phyloP scores from a whole-genome alignment of 2,113 vertebrate genomes.

The Prietella phreatophila region DNA sequence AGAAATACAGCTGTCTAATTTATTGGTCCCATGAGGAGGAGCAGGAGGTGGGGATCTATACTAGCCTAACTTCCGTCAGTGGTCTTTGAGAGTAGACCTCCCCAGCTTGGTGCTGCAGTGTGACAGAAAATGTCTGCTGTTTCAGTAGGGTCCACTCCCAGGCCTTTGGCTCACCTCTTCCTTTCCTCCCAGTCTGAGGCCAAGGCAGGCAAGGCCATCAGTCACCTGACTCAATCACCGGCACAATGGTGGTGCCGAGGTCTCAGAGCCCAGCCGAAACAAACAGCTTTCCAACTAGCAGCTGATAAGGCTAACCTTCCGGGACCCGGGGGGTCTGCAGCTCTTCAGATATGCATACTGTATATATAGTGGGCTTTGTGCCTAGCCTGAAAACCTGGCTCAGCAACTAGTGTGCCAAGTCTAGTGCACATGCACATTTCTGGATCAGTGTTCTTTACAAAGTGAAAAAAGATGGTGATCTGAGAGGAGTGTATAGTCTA shows the following conservation, averaged over 20 bases:
- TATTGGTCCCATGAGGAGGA: slow-evolving; percentile 71
- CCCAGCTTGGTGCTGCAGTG: slow-evolving; percentile 40
- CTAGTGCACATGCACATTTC: slow-evolving; percentile 14
- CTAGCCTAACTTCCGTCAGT: slow-evolving; percentile 69
- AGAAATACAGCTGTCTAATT: slow-evolving; percentile 75
- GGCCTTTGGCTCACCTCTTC: slow-evolving; percentile 67
- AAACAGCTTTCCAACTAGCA: slow-evolving; percentile 65
- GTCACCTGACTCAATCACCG: slow-evolving; percentile 72
- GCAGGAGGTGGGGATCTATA: slow-evolving; percentile 69
- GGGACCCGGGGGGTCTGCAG: slow-evolving; percentile 62
- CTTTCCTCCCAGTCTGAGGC: slow-evolving; percentile 66
- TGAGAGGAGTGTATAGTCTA: neutral
- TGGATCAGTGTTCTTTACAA: neutral
- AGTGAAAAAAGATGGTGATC: neutral
- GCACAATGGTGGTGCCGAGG: slow-evolving; percentile 72
- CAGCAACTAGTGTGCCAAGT: slow-evolving; percentile 40
- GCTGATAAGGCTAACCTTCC: slow-evolving; percentile 79
- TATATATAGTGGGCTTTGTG: slow-evolving; percentile 47
- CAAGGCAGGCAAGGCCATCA: slow-evolving; percentile 69
- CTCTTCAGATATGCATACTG: slow-evolving; percentile 57
- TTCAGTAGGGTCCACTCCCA: slow-evolving; percentile 49
- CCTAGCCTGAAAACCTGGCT: slow-evolving; percentile 20
- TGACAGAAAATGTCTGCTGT: slow-evolving; percentile 55
- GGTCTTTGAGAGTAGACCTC: slow-evolving; percentile 48
- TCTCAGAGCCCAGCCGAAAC: slow-evolving; percentile 62